phyloP scores from a whole-genome alignment of 2,888 invertebrate species.

The Eupithecia subumbrata region DNA sequence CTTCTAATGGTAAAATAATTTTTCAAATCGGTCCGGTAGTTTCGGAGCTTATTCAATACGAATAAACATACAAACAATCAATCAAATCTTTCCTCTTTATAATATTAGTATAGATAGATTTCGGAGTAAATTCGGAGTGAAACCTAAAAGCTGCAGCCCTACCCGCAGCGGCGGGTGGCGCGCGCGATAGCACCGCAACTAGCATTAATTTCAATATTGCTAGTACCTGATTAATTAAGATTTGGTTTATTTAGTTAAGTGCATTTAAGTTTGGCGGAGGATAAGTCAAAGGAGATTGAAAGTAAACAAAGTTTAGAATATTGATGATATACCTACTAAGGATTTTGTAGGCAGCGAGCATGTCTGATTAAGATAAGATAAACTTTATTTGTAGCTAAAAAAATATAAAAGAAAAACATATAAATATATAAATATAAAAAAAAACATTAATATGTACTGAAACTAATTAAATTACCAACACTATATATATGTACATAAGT shows the following conservation, averaged over 20 bases:
- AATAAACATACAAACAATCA: no score
- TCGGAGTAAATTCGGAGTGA: constrained; percentile 6
- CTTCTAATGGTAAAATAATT: no score
- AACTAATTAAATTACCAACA: no score
- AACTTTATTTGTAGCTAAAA: no score
- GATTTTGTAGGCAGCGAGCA: not conserved
- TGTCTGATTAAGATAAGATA: not conserved
- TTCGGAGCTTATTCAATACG: no score
- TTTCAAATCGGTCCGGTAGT: no score
- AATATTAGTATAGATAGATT: no score
- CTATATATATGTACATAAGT: no score
- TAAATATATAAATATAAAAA: no score
- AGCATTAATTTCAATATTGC: constrained; percentile 46
- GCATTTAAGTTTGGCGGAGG: constrained; percentile 19
- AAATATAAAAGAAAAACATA: no score
- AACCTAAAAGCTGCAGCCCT: constrained; percentile 13
- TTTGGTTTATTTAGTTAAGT: constrained; percentile 38
- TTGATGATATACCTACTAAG: not conserved
- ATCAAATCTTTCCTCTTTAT: no score
- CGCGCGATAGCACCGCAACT: constrained; percentile 39
- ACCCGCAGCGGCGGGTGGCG: constrained; percentile 36
- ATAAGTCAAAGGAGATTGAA: not conserved
- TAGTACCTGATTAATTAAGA: constrained; percentile 45
- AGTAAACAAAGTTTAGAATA: constrained; percentile 5
- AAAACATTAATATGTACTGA: no score